Evolutionary conservation across 1,140 invertebrate species (phyloP).

Genomic region (Maniola jurtina): DNA sequence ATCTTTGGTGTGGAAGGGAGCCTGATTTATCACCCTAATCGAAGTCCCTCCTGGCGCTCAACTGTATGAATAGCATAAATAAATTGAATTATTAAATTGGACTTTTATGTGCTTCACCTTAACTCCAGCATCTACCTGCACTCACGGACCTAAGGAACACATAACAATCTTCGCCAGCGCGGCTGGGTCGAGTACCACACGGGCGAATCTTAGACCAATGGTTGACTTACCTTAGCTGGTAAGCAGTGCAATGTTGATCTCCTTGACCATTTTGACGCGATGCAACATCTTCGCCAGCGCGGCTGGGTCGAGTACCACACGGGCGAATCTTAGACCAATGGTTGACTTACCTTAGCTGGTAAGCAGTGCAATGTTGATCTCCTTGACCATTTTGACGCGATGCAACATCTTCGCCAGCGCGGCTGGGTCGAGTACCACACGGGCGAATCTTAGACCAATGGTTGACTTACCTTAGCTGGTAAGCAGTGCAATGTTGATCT

Average conservation of each 20-base stretch:
- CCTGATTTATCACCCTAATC: too few relatives aligned
- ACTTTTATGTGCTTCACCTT: too few relatives aligned
- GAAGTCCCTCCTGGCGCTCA: too few relatives aligned
- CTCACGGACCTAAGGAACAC: too few relatives aligned
- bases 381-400: conserved; percentile 93
- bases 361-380: conserved; percentile 89
- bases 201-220: conserved; percentile 49
- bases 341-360: conserved; percentile 82
- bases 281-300: conserved; percentile 95
- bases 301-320: conserved; percentile 95
- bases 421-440: conserved; percentile 96
- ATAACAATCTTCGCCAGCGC: conserved; percentile 93
- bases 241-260: conserved; percentile 89
- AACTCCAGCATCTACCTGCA: too few relatives aligned
- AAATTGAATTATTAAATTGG: too few relatives aligned
- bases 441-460: conserved; percentile 48
- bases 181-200: conserved; percentile 96
- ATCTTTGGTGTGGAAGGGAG: too few relatives aligned
- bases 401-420: conserved; percentile 93
- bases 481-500: conserved; percentile 89
- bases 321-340: conserved; percentile 84
- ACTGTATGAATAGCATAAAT: too few relatives aligned
- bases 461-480: conserved; percentile 82
- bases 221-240: conserved; percentile 82
- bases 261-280: conserved; percentile 93